Evolutionary conservation across 2,797 vertebrate genomes (phyloP), one percentile per base, ranked within the genome.

Genomic region (Ataeniobius toweri): DNA sequence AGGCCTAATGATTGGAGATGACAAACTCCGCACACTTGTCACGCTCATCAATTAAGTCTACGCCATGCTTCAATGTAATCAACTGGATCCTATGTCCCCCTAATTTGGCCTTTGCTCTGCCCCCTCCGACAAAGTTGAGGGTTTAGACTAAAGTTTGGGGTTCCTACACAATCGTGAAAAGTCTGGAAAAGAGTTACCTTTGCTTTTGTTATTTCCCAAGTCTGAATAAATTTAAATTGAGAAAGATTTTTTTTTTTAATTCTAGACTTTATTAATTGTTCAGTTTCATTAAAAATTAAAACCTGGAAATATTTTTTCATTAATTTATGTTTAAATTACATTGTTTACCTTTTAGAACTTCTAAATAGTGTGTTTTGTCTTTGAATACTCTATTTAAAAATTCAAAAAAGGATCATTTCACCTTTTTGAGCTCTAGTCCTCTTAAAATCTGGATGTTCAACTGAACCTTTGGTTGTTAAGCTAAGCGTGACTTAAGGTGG

Each of bases 1-100:
- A 97, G 97, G 95, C 96, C 96, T 98, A 97, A 98, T 98, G 98
- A 99, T 99, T 97, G 97, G 98, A 98, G 97, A 98, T 98, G 98
- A 99, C 98, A 98, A 96, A 97, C 97, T 95, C 96, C 94, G 95
- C 96, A 97, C 96, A 95, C 97, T 44, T 97, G 97, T 98, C 98
- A 98, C 97, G 95, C 96, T 97, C 96, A 93, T 96, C 97, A 99
- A 99, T 99, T 98, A 98, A 97, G 97, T 97, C 97, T 97, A 96
- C 95, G 94, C 96, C 97, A 73, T 96, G 95, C 96, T 97, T 97
- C 97, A 96, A 97, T 99, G 97, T 98, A 98, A 98, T 98, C 97
- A 98, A 96, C 96, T 97, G 98, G 97, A 98, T 98, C 97, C 97
- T 97, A 98, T 96, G 97, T 50, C 69, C 56, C 85, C 85, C 88